Evolutionary conservation across 2,888 invertebrate species (phyloP), one percentile per base, ranked within the genome.

Genomic region (Drosophila neotestacea): DNA sequence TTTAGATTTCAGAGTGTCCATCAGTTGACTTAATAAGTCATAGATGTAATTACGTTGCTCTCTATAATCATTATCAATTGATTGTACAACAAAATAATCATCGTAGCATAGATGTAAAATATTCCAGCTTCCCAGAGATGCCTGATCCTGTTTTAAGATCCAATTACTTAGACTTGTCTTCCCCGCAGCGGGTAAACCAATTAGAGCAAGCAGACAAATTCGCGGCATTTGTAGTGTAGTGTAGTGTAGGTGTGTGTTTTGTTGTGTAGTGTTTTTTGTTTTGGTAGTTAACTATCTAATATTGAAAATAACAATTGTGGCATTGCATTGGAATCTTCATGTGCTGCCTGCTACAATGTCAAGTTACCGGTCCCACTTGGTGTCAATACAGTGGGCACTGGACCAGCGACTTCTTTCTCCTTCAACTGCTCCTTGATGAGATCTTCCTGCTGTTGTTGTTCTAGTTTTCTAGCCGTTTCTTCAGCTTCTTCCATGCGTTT

Each of bases 101-200:
- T 92, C 92, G 58, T 87, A 92, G 66, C 92, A 91, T 4, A 92
- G 16, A 39, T 92, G 91, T 16, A 90, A 39, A 13, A 90, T 46
- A 46, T 88, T 86, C 64, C 77, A 81, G 16, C 65, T 36, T 4
- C 11, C 27, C 4, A 70, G 16, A 5, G 9, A 2, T 28, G 34
- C 22, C 6, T 55, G 60, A n/a, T 22, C 22, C 22, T 70, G 58
- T 9, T 65, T 30, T 10, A 82, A 44, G 11, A 89, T 60, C 74
- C 80, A 81, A 32, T 79, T 58, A 70, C 92, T 85, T 46, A 91
- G 83, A 3, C 77, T 70, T 0, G 91, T 89, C 68, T 92, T 92
- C 1, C 92, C 92, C 7, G 85, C 83, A 1, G 85, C 92, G 2
- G 92, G 92, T 60, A 92, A 75, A 7, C 92, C 92, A 32, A 92